A percentile compares a stretch with the other conserved stretches of the same genome.
Evolutionary conservation across 2,888 invertebrate species (phyloP).

Genomic region (Polydrusus tereticollis): DNA sequence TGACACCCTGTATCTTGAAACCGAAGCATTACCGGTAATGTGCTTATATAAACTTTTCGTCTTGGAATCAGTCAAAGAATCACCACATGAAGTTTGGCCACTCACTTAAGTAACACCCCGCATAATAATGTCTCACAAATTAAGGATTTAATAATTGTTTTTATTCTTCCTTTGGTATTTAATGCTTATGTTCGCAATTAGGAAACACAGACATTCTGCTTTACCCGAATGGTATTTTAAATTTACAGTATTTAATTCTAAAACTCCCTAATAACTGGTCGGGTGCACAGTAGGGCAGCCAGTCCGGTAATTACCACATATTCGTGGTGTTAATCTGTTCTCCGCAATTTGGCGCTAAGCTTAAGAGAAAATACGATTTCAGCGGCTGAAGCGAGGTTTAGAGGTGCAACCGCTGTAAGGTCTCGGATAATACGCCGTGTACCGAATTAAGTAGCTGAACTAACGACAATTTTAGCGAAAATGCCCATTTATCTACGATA

Average conservation of each 20-base stretch:
- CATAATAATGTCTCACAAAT: too few relatives aligned
- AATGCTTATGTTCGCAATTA: too few relatives aligned
- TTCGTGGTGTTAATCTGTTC: constrained; percentile 47
- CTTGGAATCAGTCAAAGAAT: too few relatives aligned
- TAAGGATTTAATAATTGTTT: too few relatives aligned
- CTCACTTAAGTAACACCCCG: too few relatives aligned
- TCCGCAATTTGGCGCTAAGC: constrained; percentile 41
- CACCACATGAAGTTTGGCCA: too few relatives aligned
- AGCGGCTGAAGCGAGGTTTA: constrained; percentile 34
- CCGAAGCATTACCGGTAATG: too few relatives aligned
- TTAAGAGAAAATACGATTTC: constrained; percentile 42
- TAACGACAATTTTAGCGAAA: constrained; percentile 40
- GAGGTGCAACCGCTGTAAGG: constrained; percentile 42
- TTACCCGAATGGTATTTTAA: neutral
- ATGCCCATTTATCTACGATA: constrained; percentile 27
- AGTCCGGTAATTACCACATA: constrained; percentile 47
- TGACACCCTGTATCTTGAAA: too few relatives aligned
- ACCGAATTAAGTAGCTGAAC: constrained; percentile 42
- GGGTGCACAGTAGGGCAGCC: constrained; percentile 13
- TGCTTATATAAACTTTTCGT: too few relatives aligned
- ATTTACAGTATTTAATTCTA: constrained; percentile 4
- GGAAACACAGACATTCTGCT: too few relatives aligned
- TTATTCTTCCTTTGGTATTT: too few relatives aligned
- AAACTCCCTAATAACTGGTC: constrained; percentile 18
- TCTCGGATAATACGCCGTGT: constrained; percentile 43